Conservation (phyloP, 64 coral and sea anemone genomes). For the Pachyseris speciosa region DNA sequence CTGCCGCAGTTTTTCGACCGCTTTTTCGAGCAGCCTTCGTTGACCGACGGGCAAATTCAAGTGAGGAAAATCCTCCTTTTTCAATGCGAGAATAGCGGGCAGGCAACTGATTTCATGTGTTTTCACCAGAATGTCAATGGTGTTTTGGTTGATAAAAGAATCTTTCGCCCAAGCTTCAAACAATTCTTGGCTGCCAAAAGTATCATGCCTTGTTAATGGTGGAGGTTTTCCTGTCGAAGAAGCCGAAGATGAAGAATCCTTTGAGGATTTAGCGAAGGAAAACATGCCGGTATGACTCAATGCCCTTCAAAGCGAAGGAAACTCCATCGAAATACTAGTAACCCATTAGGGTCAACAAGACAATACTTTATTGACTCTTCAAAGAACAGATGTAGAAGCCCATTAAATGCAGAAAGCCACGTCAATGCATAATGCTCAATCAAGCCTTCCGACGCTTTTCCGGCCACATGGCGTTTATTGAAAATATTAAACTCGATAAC, state of each 20-base stretch:
- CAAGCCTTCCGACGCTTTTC: constrained; percentile 14
- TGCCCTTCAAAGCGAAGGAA: neutral
- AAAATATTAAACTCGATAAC: constrained; percentile 33
- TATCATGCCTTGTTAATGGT: constrained; percentile 37
- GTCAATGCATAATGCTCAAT: constrained; percentile 45
- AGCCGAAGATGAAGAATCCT: constrained; percentile 32
- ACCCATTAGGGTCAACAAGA: neutral
- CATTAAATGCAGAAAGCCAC: constrained; percentile 37
- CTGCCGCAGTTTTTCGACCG: constrained; percentile 92
- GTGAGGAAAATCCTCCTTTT: constrained; percentile 78
- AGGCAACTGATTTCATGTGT: constrained; percentile 92
- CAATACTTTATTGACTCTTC: constrained; percentile 21
- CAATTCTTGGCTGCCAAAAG: constrained; percentile 90
- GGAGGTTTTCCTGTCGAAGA: constrained; percentile 63
- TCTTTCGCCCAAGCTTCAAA: constrained; percentile 97
- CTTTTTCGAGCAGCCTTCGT: constrained; percentile 90
- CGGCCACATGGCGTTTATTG: constrained; percentile 41
- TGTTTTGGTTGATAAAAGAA: constrained; percentile 90
- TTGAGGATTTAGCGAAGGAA: constrained; percentile 45
- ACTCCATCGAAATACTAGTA: neutral
- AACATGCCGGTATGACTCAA: constrained; percentile 36
- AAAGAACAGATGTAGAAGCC: constrained; percentile 38
- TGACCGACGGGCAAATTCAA: constrained; percentile 90
- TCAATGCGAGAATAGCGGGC: constrained; percentile 88
- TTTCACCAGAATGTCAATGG: constrained; percentile 83